Evolutionary conservation across 2,113 vertebrate species (phyloP), one percentile per base, ranked within the genome.

Genomic region (Holacanthus passer): DNA sequence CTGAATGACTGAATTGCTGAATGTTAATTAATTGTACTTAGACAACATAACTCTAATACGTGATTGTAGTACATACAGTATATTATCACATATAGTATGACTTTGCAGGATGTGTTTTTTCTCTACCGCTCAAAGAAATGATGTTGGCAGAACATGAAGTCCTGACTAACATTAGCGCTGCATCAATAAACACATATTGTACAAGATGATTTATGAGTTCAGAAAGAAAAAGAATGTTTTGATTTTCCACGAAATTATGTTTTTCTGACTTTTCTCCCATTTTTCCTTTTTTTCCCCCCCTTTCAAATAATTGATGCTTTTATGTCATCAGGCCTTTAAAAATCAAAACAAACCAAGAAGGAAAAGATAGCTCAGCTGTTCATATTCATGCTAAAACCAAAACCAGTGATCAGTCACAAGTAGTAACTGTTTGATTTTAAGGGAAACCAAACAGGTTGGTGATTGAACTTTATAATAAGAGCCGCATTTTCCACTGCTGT

Each of bases 1-100:
- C 31, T 71, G 27, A 82, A 66, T 74, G 59, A 79, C 69, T 77
- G 3, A 39, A 31, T n/a, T 48, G n/a, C 35, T 37, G 35, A 37
- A 37, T 7, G 35, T 37, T 37, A 8, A 37, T 37, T 67, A 53
- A 79, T 77, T 74, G 7, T 37, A 39, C 47, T 22, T 47, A 37
- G 31, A 75, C 47, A 8, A 64, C 27, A 10, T 47, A 47, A 24
- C 22, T 32, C n/a, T 4, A 53, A 4, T 41, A 35, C 5, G 17
- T 48, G 19, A 71, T 56, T 27, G 9, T 48, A 66, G 47, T 16
- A 43, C 8, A 35, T 31, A 0, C 2, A 17, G 20, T 60, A 24
- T 53, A 73, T 55, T 35, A 77, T 37, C 8, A 47, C 29, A 55
- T 1, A 48, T 19, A 20, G 47, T 20, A 6, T 48, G 19, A 20